phyloP scores from a whole-genome alignment of 2,888 invertebrate genomes.

The Lasius fuliginosus region DNA sequence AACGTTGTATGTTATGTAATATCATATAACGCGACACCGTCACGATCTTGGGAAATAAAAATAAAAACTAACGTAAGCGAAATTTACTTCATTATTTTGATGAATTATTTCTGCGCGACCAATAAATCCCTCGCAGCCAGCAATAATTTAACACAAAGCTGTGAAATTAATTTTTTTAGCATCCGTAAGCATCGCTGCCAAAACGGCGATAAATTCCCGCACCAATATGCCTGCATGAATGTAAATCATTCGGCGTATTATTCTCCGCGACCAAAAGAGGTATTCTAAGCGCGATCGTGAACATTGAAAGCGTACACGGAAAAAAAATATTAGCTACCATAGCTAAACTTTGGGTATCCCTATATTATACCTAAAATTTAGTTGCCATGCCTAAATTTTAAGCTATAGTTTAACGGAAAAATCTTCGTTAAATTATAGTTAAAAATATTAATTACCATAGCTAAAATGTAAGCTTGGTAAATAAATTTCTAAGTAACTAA shows the following conservation, averaged over 20 bases:
- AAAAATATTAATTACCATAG: too few relatives aligned
- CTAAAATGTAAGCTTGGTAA: too few relatives aligned
- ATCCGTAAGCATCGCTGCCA: conserved; percentile 58
- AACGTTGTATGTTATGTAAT: conserved; percentile 14
- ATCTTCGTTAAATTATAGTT: too few relatives aligned
- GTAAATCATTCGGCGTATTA: conserved; percentile 63
- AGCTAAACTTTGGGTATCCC: too few relatives aligned
- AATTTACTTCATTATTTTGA: conserved; percentile 65
- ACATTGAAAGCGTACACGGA: conserved; percentile 10
- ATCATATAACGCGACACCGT: conserved; percentile 29
- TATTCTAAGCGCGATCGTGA: conserved; percentile 39
- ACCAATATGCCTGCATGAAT: conserved; percentile 59
- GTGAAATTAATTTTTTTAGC: conserved; percentile 63
- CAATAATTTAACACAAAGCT: conserved; percentile 63
- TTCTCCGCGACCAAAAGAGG: conserved; percentile 46
- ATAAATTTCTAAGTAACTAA: too few relatives aligned
- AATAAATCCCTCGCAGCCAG: conserved; percentile 44
- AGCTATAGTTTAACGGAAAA: too few relatives aligned
- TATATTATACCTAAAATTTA: too few relatives aligned
- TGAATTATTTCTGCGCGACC: conserved; percentile 65
- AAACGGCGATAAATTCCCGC: conserved; percentile 65
- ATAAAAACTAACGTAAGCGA: conserved; percentile 56
- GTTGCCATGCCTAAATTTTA: too few relatives aligned
- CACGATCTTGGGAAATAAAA: neutral
- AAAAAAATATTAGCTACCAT: too few relatives aligned